Evolutionary conservation across 1,140 invertebrate genomes (phyloP), one percentile per base, ranked within the genome.

Genomic region (Tetragnatha versicolor): DNA sequence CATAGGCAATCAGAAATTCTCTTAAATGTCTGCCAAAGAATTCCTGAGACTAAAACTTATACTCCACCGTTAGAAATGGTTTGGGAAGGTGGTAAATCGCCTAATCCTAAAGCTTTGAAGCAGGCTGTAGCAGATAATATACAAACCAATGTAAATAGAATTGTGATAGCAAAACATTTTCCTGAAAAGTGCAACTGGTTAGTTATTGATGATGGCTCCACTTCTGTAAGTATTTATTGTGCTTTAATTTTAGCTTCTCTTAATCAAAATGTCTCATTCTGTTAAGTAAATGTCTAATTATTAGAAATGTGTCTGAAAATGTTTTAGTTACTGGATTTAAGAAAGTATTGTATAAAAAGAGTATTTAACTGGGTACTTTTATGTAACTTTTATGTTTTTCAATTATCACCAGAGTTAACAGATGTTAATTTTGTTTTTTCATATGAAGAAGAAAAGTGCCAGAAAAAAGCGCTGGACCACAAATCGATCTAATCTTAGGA

Each of bases 141-240:
- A 4, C 42, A 27, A n/a, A 33, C 37, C 33, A 66, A 66, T 12
- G 35, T 69, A 4, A 27, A 72, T 5, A 70, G 68, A 25, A 29
- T 79, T 72, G 53, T 79, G 0, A 42, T 63, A 49, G 78, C 78
- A 7, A 79, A 72, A 47, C 55, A 65, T 42, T 79, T 79, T 65
- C 66, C 66, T 6, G 78, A 79, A 79, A 79, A 51, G 35, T 79
- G 58, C 55, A 35, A 72, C 1, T 79, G 78, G 78, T 31, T 51
- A n/a, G 39, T 79, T 10, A 79, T 79, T 53, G 66, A 72, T 33
- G 78, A 79, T 61, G 66, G 73, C 1, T 65, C 60, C 25, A 76
- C n/a, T 63, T 47, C 73, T 3, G 73, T 76, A 65, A 39, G 73
- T 55, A 12, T 25, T 33, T 70, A 49, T 31, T 10, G n/a, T 25